Evolutionary conservation across 1,140 invertebrate genomes (phyloP).

Genomic region (Hyles euphorbiae): DNA sequence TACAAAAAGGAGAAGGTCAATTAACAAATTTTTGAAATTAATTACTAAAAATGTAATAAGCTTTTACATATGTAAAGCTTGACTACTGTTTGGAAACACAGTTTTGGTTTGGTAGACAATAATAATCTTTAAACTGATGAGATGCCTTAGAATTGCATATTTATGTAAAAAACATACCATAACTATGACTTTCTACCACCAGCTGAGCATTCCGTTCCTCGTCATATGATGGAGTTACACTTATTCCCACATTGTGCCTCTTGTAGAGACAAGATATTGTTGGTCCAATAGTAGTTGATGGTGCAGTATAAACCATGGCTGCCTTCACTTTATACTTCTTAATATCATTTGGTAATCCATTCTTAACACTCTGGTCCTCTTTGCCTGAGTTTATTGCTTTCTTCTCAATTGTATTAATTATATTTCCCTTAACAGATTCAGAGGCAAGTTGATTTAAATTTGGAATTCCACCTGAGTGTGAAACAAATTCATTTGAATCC

Average conservation of each 20-base stretch:
- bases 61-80: no score
- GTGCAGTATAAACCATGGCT: slow-evolving; percentile 29
- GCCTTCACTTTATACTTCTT: slow-evolving; percentile 45
- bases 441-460: slow-evolving; percentile 37
- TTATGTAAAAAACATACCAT: slow-evolving; percentile 32
- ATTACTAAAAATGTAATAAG: no score
- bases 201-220: slow-evolving; percentile 52
- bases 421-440: slow-evolving; percentile 31
- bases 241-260: slow-evolving; percentile 48
- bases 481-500: slow-evolving; percentile 39
- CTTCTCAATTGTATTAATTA: slow-evolving; percentile 30
- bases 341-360: slow-evolving; percentile 33
- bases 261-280: slow-evolving; percentile 59
- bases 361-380: slow-evolving; percentile 24
- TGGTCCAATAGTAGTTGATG: slow-evolving; percentile 31
- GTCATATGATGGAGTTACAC: slow-evolving; percentile 53
- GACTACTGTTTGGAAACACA: no score
- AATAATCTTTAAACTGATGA: no score
- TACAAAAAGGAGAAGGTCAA: no score
- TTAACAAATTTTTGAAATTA: no score
- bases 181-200: slow-evolving; percentile 55
- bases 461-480: slow-evolving; percentile 20
- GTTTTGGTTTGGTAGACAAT: no score
- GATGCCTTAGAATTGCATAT: no score
- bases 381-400: slow-evolving; percentile 26